phyloP scores from a whole-genome alignment of 2,113 vertebrate genomes.

The rabbit (Oryctolagus cuniculus) region mOryCun1.1 NC_091441.1:87857001-87857500 shows the following conservation, averaged over 20 bases:
- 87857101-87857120: background rate
- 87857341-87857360: background rate
- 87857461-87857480: accelerated
- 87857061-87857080: background rate
- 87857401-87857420: background rate
- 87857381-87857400: background rate
- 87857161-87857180: background rate
- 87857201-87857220: background rate
- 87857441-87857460: background rate
- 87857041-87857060: conserved; percentile 11
- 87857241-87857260: background rate
- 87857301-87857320: background rate
- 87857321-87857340: background rate
- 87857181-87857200: background rate
- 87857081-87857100: background rate
- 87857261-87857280: background rate
- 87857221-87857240: background rate
- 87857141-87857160: background rate
- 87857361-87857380: background rate
- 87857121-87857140: background rate
- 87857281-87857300: background rate
- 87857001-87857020: background rate
- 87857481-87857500: background rate
- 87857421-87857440: background rate
- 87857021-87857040: background rate